Conservation (phyloP, 2,113 vertebrate species). For the Bostrychus sinensis region DNA sequence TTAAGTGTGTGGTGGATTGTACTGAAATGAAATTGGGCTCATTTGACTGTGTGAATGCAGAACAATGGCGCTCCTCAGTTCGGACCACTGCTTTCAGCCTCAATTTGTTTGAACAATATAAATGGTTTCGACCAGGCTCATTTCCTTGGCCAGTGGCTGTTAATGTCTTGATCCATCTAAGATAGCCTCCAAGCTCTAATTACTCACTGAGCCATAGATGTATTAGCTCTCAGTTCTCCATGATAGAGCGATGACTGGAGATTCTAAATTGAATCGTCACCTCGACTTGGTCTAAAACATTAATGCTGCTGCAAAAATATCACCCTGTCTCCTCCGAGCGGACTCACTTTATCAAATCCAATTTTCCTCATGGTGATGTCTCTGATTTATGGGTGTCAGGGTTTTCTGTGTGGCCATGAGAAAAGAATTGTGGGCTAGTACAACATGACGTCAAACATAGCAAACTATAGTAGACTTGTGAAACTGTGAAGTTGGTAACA, state of each 20-base stretch:
- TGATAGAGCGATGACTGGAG: conserved; percentile 50
- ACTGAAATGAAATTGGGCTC: conserved; percentile 43
- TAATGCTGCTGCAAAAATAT: conserved; percentile 55
- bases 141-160: conserved; percentile 64
- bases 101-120: conserved; percentile 75
- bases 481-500: too few species aligned
- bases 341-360: conserved; percentile 63
- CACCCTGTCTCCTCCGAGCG: conserved; percentile 40
- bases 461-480: background rate
- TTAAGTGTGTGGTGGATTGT: conserved; percentile 50
- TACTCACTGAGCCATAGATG: conserved; percentile 66
- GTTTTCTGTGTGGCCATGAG: conserved; percentile 17
- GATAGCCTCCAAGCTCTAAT: conserved; percentile 70
- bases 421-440: background rate
- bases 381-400: conserved; percentile 48
- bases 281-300: conserved; percentile 57
- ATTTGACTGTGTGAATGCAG: conserved; percentile 46
- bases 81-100: conserved; percentile 60
- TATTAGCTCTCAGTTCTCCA: conserved; percentile 59
- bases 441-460: background rate
- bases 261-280: conserved; percentile 62
- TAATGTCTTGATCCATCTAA: conserved; percentile 72
- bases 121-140: conserved; percentile 71
- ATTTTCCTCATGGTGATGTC: conserved; percentile 31
- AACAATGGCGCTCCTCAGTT: conserved; percentile 39